These are phyloP conservation scores for Isoperla grammatica DNA, from an alignment of 2,888 invertebrate genomes.

Conservation along the genomic window DNA sequence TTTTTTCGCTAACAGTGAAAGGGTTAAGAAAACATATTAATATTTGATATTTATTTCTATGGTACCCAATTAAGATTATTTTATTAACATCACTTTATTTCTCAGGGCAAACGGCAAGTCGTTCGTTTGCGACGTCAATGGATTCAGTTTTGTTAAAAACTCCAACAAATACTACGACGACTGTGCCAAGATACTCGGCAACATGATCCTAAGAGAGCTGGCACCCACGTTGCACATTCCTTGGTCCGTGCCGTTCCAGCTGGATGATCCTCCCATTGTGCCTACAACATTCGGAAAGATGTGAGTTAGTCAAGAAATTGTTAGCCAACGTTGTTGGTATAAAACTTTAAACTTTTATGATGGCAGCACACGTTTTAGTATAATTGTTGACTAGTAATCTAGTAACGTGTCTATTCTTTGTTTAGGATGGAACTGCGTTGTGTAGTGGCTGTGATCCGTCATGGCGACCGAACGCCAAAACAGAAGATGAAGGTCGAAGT, in stretches of 20 bases:
- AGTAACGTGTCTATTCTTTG: conserved; percentile 13
- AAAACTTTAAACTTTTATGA: too few species aligned
- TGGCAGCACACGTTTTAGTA: background rate
- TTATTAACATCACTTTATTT: conserved; percentile 27
- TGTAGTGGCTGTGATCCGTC: conserved; percentile 95
- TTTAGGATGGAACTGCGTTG: conserved; percentile 77
- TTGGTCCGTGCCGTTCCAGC: conserved; percentile 94
- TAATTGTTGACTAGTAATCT: too few species aligned
- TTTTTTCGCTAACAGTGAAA: too few species aligned
- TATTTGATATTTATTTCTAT: too few species aligned
- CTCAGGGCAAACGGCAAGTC: conserved; percentile 94
- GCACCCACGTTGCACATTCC: conserved; percentile 96
- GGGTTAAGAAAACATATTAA: too few species aligned
- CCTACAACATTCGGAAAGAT: conserved; percentile 99
- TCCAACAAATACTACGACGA: conserved; percentile 99
- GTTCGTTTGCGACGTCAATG: conserved; percentile 99
- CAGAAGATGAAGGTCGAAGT: conserved; percentile 99
- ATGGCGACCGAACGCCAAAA: conserved; percentile 98
- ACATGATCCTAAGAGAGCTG: conserved; percentile 92
- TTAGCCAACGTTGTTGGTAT: too few species aligned
- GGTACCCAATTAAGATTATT: too few species aligned
- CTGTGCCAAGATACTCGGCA: conserved; percentile 96
- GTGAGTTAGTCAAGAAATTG: conserved; percentile 43
- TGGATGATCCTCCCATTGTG: conserved; percentile 98
- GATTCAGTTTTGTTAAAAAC: conserved; percentile 99